Evolutionary conservation across 2,113 vertebrate genomes (phyloP), one percentile per base, ranked within the genome.

Genomic region (Zingel zingel): DNA sequence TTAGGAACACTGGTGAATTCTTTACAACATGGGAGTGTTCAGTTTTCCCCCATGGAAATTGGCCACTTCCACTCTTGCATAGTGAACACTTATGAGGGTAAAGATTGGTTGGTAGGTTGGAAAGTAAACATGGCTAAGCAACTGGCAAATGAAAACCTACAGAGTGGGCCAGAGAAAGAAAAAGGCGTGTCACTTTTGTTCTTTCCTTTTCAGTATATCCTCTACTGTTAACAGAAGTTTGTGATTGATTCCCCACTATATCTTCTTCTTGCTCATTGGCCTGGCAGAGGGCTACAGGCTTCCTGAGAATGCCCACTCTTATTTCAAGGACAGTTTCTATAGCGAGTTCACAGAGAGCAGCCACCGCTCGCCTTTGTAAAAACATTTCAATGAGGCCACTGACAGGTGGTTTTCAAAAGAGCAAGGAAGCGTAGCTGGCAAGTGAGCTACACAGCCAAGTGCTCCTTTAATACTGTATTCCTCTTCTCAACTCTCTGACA

Each of bases 321-420:
- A 86, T 85, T 84, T 90, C 87, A 93, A 90, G 88, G 82, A 87
- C 84, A 76, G 69, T 77, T 81, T 86, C 86, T 84, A 69, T 45
- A 30, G 72, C 25, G 69, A 54, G 85, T 83, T 87, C 79, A 84
- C 51, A n/a, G 58, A 72, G 53, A 85, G 85, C 70, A 23, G 79
- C 45, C 80, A 27, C 36, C 4, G 30, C 85, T 89, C 27, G 73
- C 53, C 86, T 88, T 85, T 85, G 85, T 84, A 71, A 90, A 91
- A 92, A 93, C 89, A 85, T 91, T 90, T 91, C 85, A 91, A 91
- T 86, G 83, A 86, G 86, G 82, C 83, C 75, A 85, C 88, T 91
- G 91, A 91, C 90, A 91, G 89, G 87, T 92, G 88, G 82, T 89
- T 76, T 89, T 91, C 79, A 90, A 88, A 90, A 89, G 86, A 81